Conservation (phyloP, 2,797 vertebrate genomes). For the Clarias fuscus region DNA sequence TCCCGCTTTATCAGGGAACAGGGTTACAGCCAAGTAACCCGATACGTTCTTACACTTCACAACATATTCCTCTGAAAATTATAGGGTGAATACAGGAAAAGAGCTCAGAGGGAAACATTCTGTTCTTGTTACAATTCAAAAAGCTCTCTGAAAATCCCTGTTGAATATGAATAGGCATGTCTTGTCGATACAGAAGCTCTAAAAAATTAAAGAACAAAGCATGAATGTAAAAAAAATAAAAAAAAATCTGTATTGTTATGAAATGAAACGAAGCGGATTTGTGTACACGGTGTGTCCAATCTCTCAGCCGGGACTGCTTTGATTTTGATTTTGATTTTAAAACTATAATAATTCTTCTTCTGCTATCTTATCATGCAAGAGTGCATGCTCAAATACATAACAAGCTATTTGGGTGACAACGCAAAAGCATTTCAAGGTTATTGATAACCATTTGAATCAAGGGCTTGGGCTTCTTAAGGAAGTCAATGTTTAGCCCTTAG, state of each 20-base stretch:
- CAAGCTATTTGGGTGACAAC: constrained; percentile 63
- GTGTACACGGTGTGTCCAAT: constrained; percentile 28
- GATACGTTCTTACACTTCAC: constrained; percentile 15
- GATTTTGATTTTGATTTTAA: constrained; percentile 40
- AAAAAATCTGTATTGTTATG: constrained; percentile 20
- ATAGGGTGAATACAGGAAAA: constrained; percentile 12
- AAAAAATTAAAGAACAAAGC: constrained; percentile 29
- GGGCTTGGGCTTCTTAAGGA: constrained; percentile 71
- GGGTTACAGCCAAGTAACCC: too few relatives aligned
- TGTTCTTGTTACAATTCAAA: constrained; percentile 15
- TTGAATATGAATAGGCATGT: constrained; percentile 21
- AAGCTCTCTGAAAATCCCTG: background rate
- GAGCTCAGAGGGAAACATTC: constrained; percentile 18
- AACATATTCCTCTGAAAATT: constrained; percentile 26
- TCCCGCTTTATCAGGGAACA: too few relatives aligned
- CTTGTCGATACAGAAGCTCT: background rate
- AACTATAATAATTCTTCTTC: constrained; percentile 37
- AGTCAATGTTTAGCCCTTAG: constrained; percentile 64
- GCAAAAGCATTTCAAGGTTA: constrained; percentile 77
- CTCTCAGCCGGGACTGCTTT: constrained; percentile 36
- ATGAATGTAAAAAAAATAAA: background rate
- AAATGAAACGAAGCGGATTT: constrained; percentile 44
- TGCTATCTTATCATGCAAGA: constrained; percentile 53
- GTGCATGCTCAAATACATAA: constrained; percentile 64
- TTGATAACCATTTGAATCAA: constrained; percentile 80